phyloP scores from a whole-genome alignment of 2,888 invertebrate genomes.

The Parascotia fuliginaria region DNA sequence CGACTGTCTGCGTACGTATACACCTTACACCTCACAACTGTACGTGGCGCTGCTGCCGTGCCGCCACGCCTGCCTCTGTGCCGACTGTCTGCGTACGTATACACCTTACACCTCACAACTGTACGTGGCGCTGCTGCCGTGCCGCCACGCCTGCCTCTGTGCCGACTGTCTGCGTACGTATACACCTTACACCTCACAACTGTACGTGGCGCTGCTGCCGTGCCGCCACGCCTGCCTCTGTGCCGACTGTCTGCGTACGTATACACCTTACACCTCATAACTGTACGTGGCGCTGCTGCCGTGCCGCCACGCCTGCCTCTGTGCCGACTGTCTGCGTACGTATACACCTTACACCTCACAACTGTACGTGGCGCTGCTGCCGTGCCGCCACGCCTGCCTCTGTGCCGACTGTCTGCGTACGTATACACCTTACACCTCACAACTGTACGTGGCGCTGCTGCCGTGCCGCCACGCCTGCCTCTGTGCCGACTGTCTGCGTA shows the following conservation, averaged over 20 bases:
- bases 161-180: no score
- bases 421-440: neutral
- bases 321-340: neutral
- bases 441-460: neutral
- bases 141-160: no score
- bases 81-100: no score
- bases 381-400: neutral
- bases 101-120: no score
- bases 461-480: neutral
- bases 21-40: neutral
- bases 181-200: slow-evolving; percentile 1
- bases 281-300: neutral
- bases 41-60: neutral
- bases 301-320: neutral
- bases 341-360: neutral
- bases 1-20: neutral
- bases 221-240: slow-evolving; percentile 95
- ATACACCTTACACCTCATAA: neutral
- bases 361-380: neutral
- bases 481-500: neutral
- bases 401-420: no score
- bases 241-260: slow-evolving; percentile 90
- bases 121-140: no score
- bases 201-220: slow-evolving; percentile 92
- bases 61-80: no score